Evolutionary conservation across 2,113 vertebrate genomes (phyloP), one percentile per base, ranked within the genome.

Genomic region (Oreochromis aureus): DNA sequence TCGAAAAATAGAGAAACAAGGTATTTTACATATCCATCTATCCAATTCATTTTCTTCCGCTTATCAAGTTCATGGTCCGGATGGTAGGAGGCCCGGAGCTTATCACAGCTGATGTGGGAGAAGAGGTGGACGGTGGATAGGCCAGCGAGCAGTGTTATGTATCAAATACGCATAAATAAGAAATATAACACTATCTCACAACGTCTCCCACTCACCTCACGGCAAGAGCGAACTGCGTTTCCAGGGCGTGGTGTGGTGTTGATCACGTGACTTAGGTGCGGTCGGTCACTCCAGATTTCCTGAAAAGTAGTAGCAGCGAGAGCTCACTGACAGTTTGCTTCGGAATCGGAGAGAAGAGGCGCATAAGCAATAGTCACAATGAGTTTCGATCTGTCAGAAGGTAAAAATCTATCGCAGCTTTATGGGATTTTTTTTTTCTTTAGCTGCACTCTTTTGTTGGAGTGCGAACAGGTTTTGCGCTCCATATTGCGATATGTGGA

Each of bases 351-450:
- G 19, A 39, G 61, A 24, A 5, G 44, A 27, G 5, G 4, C 24
- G 3, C 24, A 30, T 5, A 2, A 6, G 3, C 8, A 10, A 27
- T 2, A 82, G 39, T 4, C 39, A 56, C 2, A 1, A 94, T 95
- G 94, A 36, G 27, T 41, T 91, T 95, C 7, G 4, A 89, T 22
- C 88, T 95, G 36, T 6, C n/a, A 0, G 6, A 69, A 44, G 94
- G 92, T 95, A 58, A 12, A 84, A 44, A 41, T 44, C 3, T 41
- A 11, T 46, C 7, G 5, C 9, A 55, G 11, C 44, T 22, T 18
- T 5, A 10, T 73, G n/a, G 11, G 4, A 6, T 36, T n/a, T 63
- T 2, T 63, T 53, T 22, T 13, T 39, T 39, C 19, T 39, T 69
- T 69, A 69, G 61, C 6, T 39, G 61, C 61, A 39, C 34, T 66